phyloP scores from a whole-genome alignment of 2,888 invertebrate genomes.

The Dioctria rufipes region DNA sequence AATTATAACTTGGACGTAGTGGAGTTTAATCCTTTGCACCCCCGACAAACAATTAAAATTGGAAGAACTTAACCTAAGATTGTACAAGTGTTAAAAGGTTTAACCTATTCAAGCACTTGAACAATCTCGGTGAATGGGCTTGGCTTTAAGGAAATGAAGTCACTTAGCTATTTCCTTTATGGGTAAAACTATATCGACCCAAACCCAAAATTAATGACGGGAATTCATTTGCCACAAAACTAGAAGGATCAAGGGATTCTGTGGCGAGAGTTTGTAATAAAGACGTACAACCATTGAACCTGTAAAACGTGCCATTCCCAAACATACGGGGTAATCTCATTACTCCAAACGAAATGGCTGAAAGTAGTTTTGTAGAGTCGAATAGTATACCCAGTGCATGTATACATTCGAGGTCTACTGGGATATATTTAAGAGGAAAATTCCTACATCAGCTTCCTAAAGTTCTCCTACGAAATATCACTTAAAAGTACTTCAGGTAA shows the following conservation, averaged over 20 bases:
- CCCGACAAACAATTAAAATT: too few relatives aligned
- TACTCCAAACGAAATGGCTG: constrained; percentile 48
- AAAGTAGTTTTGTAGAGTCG: constrained; percentile 15
- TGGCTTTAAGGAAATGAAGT: constrained; percentile 27
- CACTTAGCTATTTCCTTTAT: constrained; percentile 56
- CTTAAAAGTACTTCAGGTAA: too few relatives aligned
- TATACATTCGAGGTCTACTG: neutral
- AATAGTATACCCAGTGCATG: neutral
- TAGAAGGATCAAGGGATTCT: constrained; percentile 7
- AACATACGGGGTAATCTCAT: constrained; percentile 47
- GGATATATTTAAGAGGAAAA: neutral
- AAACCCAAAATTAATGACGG: constrained; percentile 56
- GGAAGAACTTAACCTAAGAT: neutral
- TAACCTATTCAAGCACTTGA: constrained; percentile 41
- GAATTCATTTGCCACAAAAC: constrained; percentile 54
- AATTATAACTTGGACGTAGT: too few relatives aligned
- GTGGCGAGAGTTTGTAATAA: constrained; percentile 41
- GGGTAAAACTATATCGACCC: constrained; percentile 55
- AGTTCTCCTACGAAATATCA: neutral
- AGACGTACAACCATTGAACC: constrained; percentile 53
- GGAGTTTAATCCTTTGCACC: too few relatives aligned
- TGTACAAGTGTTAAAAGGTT: constrained; percentile 54
- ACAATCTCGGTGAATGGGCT: constrained; percentile 44
- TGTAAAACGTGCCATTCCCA: constrained; percentile 53
- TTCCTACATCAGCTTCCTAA: neutral